A percentile compares a stretch with the other conserved stretches of the same genome.
Conservation (phyloP, 2,888 invertebrate genomes). For the Oligia strigilis region DNA sequence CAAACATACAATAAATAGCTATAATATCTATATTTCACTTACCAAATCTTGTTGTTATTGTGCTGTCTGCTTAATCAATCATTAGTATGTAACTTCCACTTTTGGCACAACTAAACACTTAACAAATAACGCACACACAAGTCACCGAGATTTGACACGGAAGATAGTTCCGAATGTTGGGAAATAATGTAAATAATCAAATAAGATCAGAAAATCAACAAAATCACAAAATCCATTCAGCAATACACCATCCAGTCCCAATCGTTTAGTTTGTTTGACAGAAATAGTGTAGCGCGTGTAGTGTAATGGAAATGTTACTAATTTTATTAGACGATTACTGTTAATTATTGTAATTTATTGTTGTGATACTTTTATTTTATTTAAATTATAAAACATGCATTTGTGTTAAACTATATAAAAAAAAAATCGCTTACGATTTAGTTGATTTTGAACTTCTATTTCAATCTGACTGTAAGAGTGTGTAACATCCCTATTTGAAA, state of each 20-base stretch:
- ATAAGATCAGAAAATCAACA: conserved; percentile 51
- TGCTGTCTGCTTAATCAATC: conserved; percentile 45
- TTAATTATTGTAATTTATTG: too few species aligned
- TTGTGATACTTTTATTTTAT: neutral
- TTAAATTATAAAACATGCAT: neutral
- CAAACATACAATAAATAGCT: neutral
- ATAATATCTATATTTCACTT: conserved; percentile 51
- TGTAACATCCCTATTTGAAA: neutral
- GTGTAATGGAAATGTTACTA: too few species aligned
- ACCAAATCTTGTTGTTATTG: conserved; percentile 68
- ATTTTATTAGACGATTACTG: neutral
- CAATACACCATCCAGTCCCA: conserved; percentile 22
- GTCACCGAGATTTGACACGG: conserved; percentile 20
- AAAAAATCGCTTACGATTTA: neutral
- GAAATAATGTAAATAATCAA: conserved; percentile 33
- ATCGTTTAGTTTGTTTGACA: conserved; percentile 49
- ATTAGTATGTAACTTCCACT: conserved; percentile 41
- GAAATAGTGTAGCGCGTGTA: conserved; percentile 7
- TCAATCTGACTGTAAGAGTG: rapidly evolving
- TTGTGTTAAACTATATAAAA: too few species aligned
- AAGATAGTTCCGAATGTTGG: conserved; percentile 15
- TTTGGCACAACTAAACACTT: conserved; percentile 55
- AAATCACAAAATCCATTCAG: conserved; percentile 47
- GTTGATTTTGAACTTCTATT: neutral
- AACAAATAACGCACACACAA: conserved; percentile 45